Conservation (phyloP, 2,888 invertebrate species). For the Monochamus alternatus region DNA sequence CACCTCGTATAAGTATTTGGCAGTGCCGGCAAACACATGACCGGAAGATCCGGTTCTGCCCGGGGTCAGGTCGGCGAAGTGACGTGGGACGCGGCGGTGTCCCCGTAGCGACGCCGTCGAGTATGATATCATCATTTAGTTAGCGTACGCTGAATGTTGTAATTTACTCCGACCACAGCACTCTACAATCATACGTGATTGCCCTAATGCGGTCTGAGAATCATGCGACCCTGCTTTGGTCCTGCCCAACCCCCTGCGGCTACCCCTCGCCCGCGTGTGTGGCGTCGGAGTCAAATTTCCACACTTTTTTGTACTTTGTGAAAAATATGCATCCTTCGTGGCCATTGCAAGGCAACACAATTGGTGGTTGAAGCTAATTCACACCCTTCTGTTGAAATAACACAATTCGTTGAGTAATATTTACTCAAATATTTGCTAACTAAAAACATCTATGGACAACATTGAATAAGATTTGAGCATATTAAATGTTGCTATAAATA, state of each 20-base stretch:
- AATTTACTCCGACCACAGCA: constrained; percentile 39
- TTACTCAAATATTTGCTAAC: too few relatives aligned
- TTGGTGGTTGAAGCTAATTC: too few relatives aligned
- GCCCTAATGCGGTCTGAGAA: constrained; percentile 41
- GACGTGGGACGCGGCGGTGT: constrained; percentile 18
- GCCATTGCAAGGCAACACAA: too few relatives aligned
- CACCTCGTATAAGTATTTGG: too few relatives aligned
- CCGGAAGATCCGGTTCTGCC: neutral
- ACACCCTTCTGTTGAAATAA: too few relatives aligned
- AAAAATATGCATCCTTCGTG: too few relatives aligned
- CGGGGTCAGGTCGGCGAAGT: neutral
- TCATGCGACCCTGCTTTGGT: constrained; percentile 38
- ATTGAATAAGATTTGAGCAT: too few relatives aligned
- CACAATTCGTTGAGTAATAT: too few relatives aligned
- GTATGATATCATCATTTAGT: constrained; percentile 43
- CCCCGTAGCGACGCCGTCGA: constrained; percentile 28
- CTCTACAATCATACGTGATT: constrained; percentile 41
- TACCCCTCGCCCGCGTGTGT: constrained; percentile 4
- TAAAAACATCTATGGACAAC: too few relatives aligned
- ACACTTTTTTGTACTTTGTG: too few relatives aligned
- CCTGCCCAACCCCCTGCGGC: constrained; percentile 11
- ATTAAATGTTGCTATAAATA: too few relatives aligned
- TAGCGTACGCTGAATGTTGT: constrained; percentile 41
- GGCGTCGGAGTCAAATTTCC: too few relatives aligned
- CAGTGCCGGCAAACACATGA: neutral